Percentiles rank a stretch among this genome's conserved stretches.
phyloP scores from a whole-genome alignment of 2,797 vertebrate genomes.

The Catharus ustulatus region DNA sequence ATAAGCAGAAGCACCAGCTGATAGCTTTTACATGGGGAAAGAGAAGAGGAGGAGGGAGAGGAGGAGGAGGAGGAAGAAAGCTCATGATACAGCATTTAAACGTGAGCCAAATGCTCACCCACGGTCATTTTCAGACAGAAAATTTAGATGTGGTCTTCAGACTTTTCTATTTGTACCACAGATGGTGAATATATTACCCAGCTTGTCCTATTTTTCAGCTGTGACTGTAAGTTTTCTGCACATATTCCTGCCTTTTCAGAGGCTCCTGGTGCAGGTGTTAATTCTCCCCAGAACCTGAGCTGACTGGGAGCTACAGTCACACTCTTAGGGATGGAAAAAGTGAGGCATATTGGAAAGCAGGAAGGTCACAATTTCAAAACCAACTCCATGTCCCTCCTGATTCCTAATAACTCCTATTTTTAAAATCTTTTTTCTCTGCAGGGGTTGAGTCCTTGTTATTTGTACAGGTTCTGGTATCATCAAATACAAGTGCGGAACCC shows the following conservation, averaged over 20 bases:
- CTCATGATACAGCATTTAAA: background rate
- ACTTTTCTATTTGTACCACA: constrained; percentile 12
- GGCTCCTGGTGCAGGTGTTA: background rate
- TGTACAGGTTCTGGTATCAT: background rate
- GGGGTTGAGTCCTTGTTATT: background rate
- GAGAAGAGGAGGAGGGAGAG: background rate
- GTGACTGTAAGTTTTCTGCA: background rate
- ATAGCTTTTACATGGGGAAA: background rate
- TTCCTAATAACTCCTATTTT: background rate
- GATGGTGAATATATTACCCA: background rate
- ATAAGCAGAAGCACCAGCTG: background rate
- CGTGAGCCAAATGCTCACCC: background rate
- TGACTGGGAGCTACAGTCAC: background rate
- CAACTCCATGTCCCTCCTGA: background rate
- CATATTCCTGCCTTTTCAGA: background rate
- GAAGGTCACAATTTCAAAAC: background rate
- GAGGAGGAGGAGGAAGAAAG: background rate
- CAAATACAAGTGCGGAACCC: background rate
- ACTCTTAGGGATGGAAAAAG: background rate
- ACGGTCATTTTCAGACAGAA: background rate
- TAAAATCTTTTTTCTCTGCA: background rate
- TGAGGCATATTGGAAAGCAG: background rate
- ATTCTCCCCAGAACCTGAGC: background rate
- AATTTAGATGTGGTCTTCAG: constrained; percentile 20
- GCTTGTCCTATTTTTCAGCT: background rate